phyloP scores from a whole-genome alignment of 1,140 invertebrate genomes.

The Pectinophora gossypiella region DNA sequence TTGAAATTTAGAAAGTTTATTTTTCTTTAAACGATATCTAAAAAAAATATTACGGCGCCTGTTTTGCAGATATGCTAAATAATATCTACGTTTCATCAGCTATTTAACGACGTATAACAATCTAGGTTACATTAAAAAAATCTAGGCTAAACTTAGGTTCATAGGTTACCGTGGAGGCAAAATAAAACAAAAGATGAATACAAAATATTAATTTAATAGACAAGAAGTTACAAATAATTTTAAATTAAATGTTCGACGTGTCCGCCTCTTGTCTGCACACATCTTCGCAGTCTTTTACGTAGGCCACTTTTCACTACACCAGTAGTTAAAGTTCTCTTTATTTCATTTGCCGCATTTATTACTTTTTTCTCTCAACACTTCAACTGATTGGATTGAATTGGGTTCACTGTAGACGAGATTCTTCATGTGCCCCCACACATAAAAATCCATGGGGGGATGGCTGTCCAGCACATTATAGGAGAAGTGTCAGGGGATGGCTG shows the following conservation, averaged over 20 bases:
- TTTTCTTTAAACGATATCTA: slow-evolving; percentile 1
- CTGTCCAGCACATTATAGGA: slow-evolving; percentile 31
- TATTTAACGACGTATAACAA: background rate
- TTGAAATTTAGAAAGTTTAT: background rate
- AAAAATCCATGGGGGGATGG: slow-evolving; percentile 48
- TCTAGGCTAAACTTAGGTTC: too few relatives aligned
- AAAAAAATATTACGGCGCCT: slow-evolving; percentile 2
- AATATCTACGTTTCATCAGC: background rate
- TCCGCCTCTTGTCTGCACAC: background rate
- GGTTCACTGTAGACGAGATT: slow-evolving; percentile 11
- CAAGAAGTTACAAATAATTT: background rate
- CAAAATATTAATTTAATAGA: too few relatives aligned
- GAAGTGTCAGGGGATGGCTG: slow-evolving; percentile 34
- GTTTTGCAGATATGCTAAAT: background rate
- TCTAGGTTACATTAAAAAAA: background rate
- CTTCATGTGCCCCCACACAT: slow-evolving; percentile 55
- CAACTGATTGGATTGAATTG: background rate
- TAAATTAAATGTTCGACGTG: background rate
- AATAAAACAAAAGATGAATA: too few relatives aligned
- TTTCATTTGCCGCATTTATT: slow-evolving; percentile 3
- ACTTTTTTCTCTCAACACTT: background rate
- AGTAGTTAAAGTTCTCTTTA: background rate
- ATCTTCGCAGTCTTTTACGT: background rate
- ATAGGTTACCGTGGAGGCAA: too few relatives aligned
- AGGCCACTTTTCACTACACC: background rate